Evolutionary conservation across 2,888 invertebrate species (phyloP).

Genomic region (Antheraea assamensis): DNA sequence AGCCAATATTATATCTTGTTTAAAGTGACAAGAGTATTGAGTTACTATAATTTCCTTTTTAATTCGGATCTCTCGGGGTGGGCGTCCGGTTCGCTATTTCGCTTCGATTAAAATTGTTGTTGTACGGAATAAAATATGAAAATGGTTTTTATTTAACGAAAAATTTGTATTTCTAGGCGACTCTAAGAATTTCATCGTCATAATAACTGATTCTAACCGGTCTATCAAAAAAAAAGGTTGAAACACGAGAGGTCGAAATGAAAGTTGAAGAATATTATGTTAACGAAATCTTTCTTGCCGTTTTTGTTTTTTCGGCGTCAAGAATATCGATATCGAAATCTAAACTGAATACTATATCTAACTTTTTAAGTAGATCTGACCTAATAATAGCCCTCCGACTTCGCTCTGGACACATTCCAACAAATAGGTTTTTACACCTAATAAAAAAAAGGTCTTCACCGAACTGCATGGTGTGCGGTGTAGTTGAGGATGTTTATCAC

Average conservation of each 20-base stretch:
- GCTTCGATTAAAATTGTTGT: neutral
- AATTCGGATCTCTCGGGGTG: neutral
- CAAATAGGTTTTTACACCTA: no score
- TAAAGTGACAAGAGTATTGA: neutral
- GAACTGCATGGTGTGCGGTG: no score
- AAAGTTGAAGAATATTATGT: neutral
- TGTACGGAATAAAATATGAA: neutral
- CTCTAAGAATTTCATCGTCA: no score
- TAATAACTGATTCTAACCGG: neutral
- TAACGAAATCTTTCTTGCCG: neutral
- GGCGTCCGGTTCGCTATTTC: neutral
- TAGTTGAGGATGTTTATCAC: no score
- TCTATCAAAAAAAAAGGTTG: neutral
- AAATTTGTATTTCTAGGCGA: no score
- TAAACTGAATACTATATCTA: no score
- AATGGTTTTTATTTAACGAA: neutral
- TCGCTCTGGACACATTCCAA: no score
- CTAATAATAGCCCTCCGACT: no score
- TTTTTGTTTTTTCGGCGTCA: neutral
- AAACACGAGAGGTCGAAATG: neutral
- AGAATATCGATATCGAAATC: neutral
- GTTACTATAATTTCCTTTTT: conserved; percentile 10
- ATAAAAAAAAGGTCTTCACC: no score
- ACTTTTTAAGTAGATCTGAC: no score
- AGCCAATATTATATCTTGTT: neutral